Conservation (phyloP, 2,888 invertebrate species). For the Eilema caniola region DNA sequence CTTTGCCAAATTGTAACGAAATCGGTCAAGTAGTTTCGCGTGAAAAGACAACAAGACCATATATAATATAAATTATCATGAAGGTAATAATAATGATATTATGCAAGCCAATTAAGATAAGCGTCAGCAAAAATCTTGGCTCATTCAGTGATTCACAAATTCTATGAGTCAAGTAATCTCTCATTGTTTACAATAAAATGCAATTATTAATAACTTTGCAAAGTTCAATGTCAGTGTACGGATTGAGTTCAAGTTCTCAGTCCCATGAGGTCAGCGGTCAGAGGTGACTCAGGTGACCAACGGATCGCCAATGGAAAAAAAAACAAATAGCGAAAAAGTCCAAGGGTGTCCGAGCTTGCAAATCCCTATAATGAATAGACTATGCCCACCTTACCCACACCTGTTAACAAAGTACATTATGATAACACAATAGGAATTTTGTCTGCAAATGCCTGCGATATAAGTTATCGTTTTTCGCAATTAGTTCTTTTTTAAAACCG, state of each 20-base stretch:
- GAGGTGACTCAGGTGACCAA: conserved; percentile 86
- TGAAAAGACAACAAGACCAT: not conserved
- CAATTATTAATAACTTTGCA: conserved; percentile 38
- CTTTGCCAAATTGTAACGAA: not conserved
- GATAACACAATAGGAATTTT: conserved; percentile 40
- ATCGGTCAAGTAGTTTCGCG: not conserved
- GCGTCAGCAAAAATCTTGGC: not conserved
- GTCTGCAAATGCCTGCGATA: conserved; percentile 40
- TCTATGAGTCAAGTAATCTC: conserved; percentile 19
- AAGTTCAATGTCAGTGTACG: conserved; percentile 67
- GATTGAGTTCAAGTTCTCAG: conserved; percentile 78
- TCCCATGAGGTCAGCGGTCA: conserved; percentile 83
- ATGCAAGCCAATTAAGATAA: not conserved
- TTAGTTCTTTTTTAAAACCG: conserved; percentile 27
- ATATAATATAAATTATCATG: not conserved
- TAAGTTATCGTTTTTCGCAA: conserved; percentile 23
- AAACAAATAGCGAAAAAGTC: conserved; percentile 19
- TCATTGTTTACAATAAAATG: conserved; percentile 30
- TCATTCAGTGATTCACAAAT: conserved; percentile 13
- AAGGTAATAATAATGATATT: not conserved
- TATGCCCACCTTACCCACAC: conserved; percentile 55
- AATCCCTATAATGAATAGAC: conserved; percentile 44
- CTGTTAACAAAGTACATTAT: conserved; percentile 56
- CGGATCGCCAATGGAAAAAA: conserved; percentile 65
- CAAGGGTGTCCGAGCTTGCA: conserved; percentile 38